Evolutionary conservation across 2,888 invertebrate genomes (phyloP), one percentile per base, ranked within the genome.

Genomic region (Pseudococcus jackbeardsleyi): DNA sequence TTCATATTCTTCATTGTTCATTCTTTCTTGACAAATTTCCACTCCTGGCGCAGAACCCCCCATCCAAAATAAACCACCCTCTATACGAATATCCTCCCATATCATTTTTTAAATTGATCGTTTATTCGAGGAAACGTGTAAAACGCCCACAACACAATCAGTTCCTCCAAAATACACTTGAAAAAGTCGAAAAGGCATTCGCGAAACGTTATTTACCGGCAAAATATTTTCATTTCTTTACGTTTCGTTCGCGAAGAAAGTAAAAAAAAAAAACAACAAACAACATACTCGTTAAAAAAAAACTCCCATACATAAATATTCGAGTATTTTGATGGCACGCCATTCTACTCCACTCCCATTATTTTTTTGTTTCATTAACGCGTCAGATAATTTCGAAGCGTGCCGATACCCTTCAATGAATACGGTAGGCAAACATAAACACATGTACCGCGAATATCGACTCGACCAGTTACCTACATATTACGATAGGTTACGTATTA

Each of bases 401-500:
- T n/a, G 54, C n/a, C 54, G 54, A 54, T 54, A 54, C 54, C 54
- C 54, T 54, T 54, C 54, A 54, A 54, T 54, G 54, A 54, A 54
- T 54, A n/a, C 54, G 54, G 54, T 54, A 54, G 54, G 54, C 54
- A 54, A 54, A 54, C 54, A 54, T 54, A 54, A 54, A 54, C 54
- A 54, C 54, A 54, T 54, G 54, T 54, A 54, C 54, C 54, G 54
- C 54, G n/a, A 54, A 54, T 54, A 54, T 54, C 54, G 54, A 54
- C 54, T 54, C n/a, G 54, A 54, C n/a, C n/a, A 5, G 54, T 17
- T 54, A 54, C 54, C 54, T 54, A 54, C 54, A 54, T 50, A 50
- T 0, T 50, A 50, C 48, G 48, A 50, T 50, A 50, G 48, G 12
- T 50, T 15, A 54, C 15, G 54, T 54, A 54, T n/a, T 54, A 54